phyloP scores from a whole-genome alignment of 1,140 invertebrate species.

The Eumaeus atala region DNA sequence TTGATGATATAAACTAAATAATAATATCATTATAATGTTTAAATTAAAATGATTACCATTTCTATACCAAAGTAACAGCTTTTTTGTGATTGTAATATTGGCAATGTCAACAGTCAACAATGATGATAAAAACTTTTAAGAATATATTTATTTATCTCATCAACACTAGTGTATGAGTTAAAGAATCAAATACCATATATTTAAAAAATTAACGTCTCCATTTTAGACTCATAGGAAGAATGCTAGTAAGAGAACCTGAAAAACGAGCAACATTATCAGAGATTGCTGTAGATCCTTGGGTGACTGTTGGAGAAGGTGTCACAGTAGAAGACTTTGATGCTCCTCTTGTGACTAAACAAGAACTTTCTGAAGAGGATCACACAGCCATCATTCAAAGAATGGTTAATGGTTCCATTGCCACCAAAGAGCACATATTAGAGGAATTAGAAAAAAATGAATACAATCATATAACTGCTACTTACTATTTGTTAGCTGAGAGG shows the following conservation, averaged over 20 bases:
- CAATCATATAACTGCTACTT: slow-evolving; percentile 98
- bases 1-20: not conserved
- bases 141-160: too few species aligned
- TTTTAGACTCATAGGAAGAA: slow-evolving; percentile 88
- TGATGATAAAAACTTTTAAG: too few species aligned
- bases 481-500: slow-evolving; percentile 96
- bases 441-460: slow-evolving; percentile 96
- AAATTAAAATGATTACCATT: too few species aligned
- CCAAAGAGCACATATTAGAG: slow-evolving; percentile 93
- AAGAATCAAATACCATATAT: not conserved
- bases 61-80: too few species aligned
- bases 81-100: too few species aligned
- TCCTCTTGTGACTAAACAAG: slow-evolving; percentile 59
- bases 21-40: too few species aligned
- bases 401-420: slow-evolving; percentile 95
- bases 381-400: slow-evolving; percentile 95
- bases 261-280: slow-evolving; percentile 90
- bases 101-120: too few species aligned
- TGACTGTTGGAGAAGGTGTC: slow-evolving; percentile 75
- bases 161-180: too few species aligned
- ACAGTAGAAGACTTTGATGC: slow-evolving; percentile 63
- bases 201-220: slow-evolving; percentile 13
- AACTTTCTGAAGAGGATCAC: slow-evolving; percentile 89
- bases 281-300: slow-evolving; percentile 93
- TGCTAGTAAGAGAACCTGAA: slow-evolving; percentile 95